Evolutionary conservation across 1,140 invertebrate genomes (phyloP), one percentile per base, ranked within the genome.

Genomic region (Rhopalosiphum maidis): DNA sequence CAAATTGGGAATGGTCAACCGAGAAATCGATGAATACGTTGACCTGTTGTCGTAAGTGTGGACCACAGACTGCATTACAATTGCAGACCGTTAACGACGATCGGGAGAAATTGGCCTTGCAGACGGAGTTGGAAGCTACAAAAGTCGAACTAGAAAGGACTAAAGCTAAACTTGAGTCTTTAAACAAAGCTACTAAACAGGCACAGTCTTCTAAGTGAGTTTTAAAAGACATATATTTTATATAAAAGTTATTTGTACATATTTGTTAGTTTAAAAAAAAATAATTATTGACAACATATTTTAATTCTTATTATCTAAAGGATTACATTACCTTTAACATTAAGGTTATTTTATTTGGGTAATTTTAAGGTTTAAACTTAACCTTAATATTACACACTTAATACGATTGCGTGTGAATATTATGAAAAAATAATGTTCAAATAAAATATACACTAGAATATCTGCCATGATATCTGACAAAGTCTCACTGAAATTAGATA

Each of bases 61-160:
- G 94, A 60, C 94, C 94, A 1, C 94, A 94, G 46, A 93, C 94
- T 4, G 93, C 94, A n/a, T 68, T 94, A 46, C 94, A 94, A 86
- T 51, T 94, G 18, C 37, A 93, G 8, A 94, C 94, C 21, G 54
- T 86, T 5, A 83, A 93, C 60, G 93, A 94, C 85, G 93, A 94
- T 83, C 93, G 93, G 22, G 95, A 95, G 90, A 93, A 96, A 22
- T 94, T 95, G 41, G 90, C 94, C 7, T 94, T 96, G 2, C 94
- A 94, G 91, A 94, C 95, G 77, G 96, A 96, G 94, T 94, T 96
- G 21, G 95, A 96, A 90, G 94, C 94, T 2, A 95, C 96, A 3
- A 94, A 95, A 90, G 94, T 94, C 30, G 96, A 96, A 94, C 94
- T 97, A n/a, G 94, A 95, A 25, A 95, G 95, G 91, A 95, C 96